Percentiles rank a stretch among this genome's conserved stretches.
Conservation (phyloP, 2,113 vertebrate genomes). For the Alces alces region DNA sequence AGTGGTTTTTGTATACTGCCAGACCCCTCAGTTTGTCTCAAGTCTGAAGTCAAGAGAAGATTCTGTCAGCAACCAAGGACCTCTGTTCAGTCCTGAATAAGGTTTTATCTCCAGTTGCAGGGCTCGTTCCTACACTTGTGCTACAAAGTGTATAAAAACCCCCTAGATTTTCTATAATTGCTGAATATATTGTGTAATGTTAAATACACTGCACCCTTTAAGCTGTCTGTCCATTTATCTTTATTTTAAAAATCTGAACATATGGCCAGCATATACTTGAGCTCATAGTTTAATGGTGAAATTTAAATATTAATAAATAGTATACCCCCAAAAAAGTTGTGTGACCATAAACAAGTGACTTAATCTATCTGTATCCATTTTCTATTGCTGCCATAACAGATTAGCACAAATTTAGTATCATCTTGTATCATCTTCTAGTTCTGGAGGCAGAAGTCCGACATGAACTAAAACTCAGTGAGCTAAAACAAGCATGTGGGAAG, state of each 20-base stretch:
- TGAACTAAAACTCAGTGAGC: neutral
- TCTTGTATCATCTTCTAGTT: neutral
- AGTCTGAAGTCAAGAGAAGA: neutral
- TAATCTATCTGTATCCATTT: neutral
- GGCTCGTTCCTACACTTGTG: neutral
- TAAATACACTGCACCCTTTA: neutral
- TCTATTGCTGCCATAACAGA: neutral
- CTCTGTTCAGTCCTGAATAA: neutral
- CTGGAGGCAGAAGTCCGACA: neutral
- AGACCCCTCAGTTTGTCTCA: neutral
- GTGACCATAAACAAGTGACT: neutral
- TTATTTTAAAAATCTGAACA: neutral
- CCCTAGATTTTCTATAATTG: neutral
- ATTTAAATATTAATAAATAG: neutral
- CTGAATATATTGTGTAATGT: neutral
- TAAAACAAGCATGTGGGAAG: neutral
- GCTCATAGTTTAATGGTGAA: neutral
- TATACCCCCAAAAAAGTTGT: neutral
- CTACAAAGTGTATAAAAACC: neutral
- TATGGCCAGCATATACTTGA: neutral
- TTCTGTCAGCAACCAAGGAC: neutral
- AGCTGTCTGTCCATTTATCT: neutral
- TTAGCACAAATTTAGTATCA: neutral
- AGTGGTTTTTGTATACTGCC: neutral
- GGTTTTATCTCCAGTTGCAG: neutral